Conservation (phyloP, 2,113 vertebrate genomes). For the Tamias sibiricus region DNA sequence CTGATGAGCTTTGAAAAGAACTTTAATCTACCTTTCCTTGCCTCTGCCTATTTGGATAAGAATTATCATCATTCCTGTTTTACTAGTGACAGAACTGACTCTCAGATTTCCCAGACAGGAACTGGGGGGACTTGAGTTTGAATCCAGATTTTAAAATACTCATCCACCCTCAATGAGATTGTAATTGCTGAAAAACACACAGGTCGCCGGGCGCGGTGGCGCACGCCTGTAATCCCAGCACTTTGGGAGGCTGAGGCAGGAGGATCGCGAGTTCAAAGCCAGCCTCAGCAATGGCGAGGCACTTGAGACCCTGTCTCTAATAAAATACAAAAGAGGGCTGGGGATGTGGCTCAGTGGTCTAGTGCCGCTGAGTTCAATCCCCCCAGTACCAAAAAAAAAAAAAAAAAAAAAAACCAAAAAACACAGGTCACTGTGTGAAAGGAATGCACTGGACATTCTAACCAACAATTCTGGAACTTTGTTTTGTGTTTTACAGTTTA, state of each 20-base stretch:
- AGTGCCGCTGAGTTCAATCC: too few species aligned
- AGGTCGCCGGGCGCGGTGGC: too few species aligned
- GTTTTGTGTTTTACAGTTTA: conserved; percentile 25
- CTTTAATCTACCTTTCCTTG: background rate
- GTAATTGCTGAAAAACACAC: background rate
- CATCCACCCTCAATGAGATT: background rate
- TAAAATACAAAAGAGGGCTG: too few species aligned
- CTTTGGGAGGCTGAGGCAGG: too few species aligned
- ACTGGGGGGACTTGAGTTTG: background rate
- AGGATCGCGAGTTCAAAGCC: too few species aligned
- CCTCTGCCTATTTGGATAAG: background rate
- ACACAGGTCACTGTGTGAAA: background rate
- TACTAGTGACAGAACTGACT: background rate
- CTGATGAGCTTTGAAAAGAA: background rate
- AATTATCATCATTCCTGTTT: background rate
- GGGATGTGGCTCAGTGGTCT: too few species aligned
- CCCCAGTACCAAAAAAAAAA: too few species aligned
- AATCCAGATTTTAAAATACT: background rate
- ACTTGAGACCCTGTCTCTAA: too few species aligned
- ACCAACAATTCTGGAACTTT: background rate
- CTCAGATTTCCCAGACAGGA: background rate
- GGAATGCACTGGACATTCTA: background rate
- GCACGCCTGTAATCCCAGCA: too few species aligned
- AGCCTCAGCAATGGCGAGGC: too few species aligned
- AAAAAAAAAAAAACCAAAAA: too few species aligned